Base-by-base conservation (phyloP, 2,888 invertebrate species). In the Drosophila borealis region DNA sequence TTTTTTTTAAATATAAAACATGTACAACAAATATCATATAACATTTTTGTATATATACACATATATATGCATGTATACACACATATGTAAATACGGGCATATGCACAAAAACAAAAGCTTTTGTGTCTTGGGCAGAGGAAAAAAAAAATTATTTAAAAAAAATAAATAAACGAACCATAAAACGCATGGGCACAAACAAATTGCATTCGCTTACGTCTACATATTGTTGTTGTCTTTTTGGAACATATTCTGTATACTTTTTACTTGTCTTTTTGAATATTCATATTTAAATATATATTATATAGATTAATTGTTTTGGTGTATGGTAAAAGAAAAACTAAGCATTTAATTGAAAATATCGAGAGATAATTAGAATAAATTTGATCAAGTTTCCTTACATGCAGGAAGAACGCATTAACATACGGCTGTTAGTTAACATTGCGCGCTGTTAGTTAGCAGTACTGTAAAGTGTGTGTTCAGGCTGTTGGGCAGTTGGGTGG, bases 21-120 rank as follows among this genome's bases (percentile, higher is more conserved):
- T 79, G 65, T 84, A 89, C 70, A 79, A 89, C 81, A 85, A 81
- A 85, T 80, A 79, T 69, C 65, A 66, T 61, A 73, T 65, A 71
- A 75, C 63, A 81, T 78, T 50, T 73, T 57, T 51, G 67, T 63
- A 74, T 62, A 54, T 51, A 51, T 63, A 78, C 62, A 76, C 62
- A 73, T 19, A 69, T 66, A 70, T 73, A 72, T 60, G 64, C 37
- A 60, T 60, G 60, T 73, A 81, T 85, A 80, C 68, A 80, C 68
- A 78, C 63, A 70, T 82, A 74, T 63, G 65, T 73, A 68, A 67
- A 57, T 78, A 64, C 48, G 59, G 46, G 75, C 39, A 66, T 54
- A 72, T 59, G 63, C 81, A 81, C 74, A 81, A 60, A 69, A 56
- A 50, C 55, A 69, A 45, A 49, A 63, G 49, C 42, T 61, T 57